Evolutionary conservation across 2,888 invertebrate species (phyloP).

Genomic region (Lasius fuliginosus): DNA sequence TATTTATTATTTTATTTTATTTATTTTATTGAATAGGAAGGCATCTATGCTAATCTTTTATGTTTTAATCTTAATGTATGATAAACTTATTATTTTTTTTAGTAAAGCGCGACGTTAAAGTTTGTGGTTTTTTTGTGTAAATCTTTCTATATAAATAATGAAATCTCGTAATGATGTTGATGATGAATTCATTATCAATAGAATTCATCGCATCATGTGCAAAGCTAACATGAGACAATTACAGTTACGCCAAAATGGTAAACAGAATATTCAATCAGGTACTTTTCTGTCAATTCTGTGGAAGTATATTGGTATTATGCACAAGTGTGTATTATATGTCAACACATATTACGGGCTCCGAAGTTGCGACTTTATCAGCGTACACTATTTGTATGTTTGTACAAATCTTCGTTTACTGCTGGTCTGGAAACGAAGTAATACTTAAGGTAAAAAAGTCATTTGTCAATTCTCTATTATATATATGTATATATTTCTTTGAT

Average conservation of each 20-base stretch:
- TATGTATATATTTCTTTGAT: too few species aligned
- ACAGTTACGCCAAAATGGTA: conserved; percentile 3
- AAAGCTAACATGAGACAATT: not conserved
- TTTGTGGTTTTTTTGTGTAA: too few species aligned
- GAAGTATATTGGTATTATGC: conserved; percentile 4
- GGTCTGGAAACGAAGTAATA: conserved; percentile 74
- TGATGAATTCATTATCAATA: too few species aligned
- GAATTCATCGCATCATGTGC: not conserved
- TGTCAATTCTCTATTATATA: too few species aligned
- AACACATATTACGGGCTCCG: conserved; percentile 9
- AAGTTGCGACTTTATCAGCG: not conserved
- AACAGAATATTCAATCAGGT: conserved; percentile 31
- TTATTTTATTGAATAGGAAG: too few species aligned
- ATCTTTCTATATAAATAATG: too few species aligned
- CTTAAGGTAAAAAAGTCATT: conserved; percentile 59
- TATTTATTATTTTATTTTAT: too few species aligned
- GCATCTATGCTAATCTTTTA: too few species aligned
- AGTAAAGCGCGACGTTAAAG: too few species aligned
- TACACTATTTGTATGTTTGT: conserved; percentile 64
- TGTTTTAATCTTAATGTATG: too few species aligned
- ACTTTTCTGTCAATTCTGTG: conserved; percentile 42
- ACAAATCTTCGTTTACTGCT: conserved; percentile 74
- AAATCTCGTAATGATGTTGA: too few species aligned
- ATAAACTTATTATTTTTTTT: too few species aligned
- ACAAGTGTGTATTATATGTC: conserved; percentile 24